Evolutionary conservation across 1,140 invertebrate genomes (phyloP).

Genomic region (Delia radicum): DNA sequence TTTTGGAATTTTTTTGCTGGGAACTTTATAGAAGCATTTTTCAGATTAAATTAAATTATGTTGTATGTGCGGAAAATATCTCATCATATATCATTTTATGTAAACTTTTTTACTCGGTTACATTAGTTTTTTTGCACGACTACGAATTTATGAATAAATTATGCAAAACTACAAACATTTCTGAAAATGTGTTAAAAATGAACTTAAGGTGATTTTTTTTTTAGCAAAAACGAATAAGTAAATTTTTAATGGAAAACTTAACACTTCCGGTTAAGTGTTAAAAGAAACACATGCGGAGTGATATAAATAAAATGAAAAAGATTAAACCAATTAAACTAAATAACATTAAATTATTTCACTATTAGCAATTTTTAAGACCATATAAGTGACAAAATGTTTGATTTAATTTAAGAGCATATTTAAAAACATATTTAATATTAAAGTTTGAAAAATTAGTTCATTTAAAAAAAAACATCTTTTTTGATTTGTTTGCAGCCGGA

Average conservation of each 20-base stretch:
- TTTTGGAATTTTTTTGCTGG: too few relatives aligned
- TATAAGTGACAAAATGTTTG: neutral
- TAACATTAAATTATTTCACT: neutral
- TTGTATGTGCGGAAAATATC: too few relatives aligned
- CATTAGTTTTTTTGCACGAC: too few relatives aligned
- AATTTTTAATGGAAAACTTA: neutral
- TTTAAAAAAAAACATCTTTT: neutral
- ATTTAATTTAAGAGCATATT: neutral
- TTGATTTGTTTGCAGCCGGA: neutral
- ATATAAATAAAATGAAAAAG: neutral
- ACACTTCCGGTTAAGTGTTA: neutral
- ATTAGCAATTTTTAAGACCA: too few relatives aligned
- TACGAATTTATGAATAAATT: neutral
- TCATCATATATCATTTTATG: too few relatives aligned
- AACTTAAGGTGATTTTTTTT: neutral
- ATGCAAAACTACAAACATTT: neutral
- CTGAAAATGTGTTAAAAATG: neutral
- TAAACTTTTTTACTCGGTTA: too few relatives aligned
- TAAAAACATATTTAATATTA: neutral
- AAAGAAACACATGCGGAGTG: neutral
- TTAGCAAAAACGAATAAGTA: neutral
- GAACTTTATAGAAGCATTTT: too few relatives aligned
- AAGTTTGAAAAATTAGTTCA: neutral
- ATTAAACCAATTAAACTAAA: neutral
- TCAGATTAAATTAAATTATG: too few relatives aligned